These are phyloP conservation scores for Eublepharis macularius DNA, from an alignment of 2,113 vertebrate genomes.

Conservation along the genomic window DNA sequence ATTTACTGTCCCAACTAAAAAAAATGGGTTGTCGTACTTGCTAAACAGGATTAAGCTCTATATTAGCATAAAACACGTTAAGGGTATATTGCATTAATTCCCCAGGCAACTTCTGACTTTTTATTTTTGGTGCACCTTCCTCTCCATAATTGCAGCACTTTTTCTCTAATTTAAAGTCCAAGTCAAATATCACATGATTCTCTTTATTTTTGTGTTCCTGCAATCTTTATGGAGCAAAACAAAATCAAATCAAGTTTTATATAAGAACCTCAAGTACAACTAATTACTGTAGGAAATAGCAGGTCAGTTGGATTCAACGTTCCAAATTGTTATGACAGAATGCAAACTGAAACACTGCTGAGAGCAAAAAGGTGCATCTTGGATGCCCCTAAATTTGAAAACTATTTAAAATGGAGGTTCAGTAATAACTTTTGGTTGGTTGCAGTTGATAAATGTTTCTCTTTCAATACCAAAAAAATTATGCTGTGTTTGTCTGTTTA, in stretches of 20 bases:
- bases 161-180: neutral
- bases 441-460: neutral
- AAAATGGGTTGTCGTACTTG: neutral
- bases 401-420: conserved; percentile 4
- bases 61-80: neutral
- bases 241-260: neutral
- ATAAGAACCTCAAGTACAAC: neutral
- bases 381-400: conserved; percentile 2
- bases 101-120: neutral
- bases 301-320: neutral
- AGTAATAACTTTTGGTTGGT: conserved; percentile 20
- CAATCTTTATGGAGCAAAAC: neutral
- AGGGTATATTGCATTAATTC: neutral
- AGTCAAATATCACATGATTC: accelerated
- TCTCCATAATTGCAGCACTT: neutral
- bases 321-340: neutral
- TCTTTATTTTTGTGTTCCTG: neutral
- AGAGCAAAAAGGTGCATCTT: conserved; percentile 15
- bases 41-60: neutral
- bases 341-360: accelerated
- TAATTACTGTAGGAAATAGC: neutral
- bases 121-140: accelerated
- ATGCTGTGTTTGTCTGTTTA: neutral
- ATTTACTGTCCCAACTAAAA: neutral
- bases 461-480: neutral